These are phyloP conservation scores for Notodonta dromedarius DNA, from an alignment of 2,888 invertebrate genomes.

Conservation along the genomic window DNA sequence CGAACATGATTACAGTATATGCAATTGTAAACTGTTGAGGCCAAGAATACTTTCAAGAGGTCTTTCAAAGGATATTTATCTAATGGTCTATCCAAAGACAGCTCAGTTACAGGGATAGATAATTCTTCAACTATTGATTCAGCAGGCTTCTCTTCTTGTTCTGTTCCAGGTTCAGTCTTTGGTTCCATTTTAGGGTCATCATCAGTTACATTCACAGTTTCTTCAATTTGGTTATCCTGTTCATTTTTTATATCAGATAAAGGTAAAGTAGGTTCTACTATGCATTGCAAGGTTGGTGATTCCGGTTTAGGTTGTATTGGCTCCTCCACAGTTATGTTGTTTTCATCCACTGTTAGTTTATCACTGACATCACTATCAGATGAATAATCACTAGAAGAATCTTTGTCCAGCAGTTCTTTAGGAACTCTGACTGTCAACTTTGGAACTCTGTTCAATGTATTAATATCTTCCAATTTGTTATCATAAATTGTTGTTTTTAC, in stretches of 20 bases:
- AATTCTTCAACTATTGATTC: slow-evolving; percentile 68
- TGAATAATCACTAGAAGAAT: slow-evolving; percentile 80
- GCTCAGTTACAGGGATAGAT: slow-evolving; percentile 87
- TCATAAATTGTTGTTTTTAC: slow-evolving; percentile 79
- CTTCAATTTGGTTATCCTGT: slow-evolving; percentile 36
- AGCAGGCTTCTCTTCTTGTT: slow-evolving; percentile 51
- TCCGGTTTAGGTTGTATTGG: slow-evolving; percentile 16
- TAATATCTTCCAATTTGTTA: slow-evolving; percentile 72
- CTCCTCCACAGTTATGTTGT: slow-evolving; percentile 47
- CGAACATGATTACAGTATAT: slow-evolving; percentile 94
- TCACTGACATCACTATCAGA: slow-evolving; percentile 86
- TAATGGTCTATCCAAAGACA: slow-evolving; percentile 89
- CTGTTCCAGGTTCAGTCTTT: slow-evolving; percentile 57
- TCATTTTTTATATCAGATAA: slow-evolving; percentile 41
- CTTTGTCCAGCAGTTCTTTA: slow-evolving; percentile 83
- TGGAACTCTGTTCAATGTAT: slow-evolving; percentile 84
- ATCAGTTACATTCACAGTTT: slow-evolving; percentile 49
- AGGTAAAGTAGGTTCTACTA: slow-evolving; percentile 28
- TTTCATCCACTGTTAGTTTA: slow-evolving; percentile 84
- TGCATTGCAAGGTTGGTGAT: slow-evolving; percentile 20
- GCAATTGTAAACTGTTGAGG: slow-evolving; percentile 88
- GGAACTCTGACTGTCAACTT: slow-evolving; percentile 88
- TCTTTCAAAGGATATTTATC: slow-evolving; percentile 90
- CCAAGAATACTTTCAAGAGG: slow-evolving; percentile 89
- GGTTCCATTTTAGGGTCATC: slow-evolving; percentile 58